Conservation (phyloP, 1,140 invertebrate species). For the Diachasmimorpha longicaudata region DNA sequence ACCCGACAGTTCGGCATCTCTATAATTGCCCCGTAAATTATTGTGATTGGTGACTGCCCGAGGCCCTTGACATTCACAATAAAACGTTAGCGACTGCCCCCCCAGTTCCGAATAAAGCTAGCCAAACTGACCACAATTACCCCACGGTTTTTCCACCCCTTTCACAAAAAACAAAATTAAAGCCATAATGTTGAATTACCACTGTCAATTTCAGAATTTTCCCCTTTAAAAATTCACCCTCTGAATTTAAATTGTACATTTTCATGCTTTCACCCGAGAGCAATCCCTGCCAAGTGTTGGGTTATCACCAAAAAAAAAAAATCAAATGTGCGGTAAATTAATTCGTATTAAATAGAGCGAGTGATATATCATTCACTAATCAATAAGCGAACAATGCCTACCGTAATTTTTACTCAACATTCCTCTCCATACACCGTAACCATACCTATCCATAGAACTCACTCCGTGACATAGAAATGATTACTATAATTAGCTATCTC, state of each 20-base stretch:
- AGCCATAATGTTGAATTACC: neutral
- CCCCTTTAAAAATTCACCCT: neutral
- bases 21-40: slow-evolving; percentile 4
- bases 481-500: neutral
- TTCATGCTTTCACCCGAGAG: neutral
- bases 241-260: neutral
- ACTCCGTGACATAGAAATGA: too few species aligned
- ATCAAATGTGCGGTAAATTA: neutral
- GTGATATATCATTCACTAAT: too few species aligned
- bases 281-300: neutral
- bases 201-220: neutral
- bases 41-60: neutral
- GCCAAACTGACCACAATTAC: neutral
- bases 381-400: too few species aligned
- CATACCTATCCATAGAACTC: too few species aligned
- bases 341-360: too few species aligned
- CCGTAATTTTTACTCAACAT: too few species aligned
- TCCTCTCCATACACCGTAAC: too few species aligned
- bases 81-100: neutral
- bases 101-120: neutral
- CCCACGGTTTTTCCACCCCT: neutral
- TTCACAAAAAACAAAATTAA: neutral
- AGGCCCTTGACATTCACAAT: neutral
- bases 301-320: neutral
- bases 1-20: neutral